phyloP scores from a whole-genome alignment of 1,140 invertebrate species.

The Bombus consobrinus region DNA sequence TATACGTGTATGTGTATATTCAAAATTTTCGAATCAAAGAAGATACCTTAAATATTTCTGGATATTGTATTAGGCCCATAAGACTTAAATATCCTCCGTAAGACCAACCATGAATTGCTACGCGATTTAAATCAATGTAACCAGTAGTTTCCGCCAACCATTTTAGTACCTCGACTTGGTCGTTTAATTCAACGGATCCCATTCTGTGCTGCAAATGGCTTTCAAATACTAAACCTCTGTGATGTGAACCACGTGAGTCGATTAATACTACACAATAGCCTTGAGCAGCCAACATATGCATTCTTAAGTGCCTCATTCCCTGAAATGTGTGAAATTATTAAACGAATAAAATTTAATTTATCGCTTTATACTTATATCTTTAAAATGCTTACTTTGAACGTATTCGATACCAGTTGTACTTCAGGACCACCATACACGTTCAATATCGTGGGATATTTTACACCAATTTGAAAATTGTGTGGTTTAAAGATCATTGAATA shows the following conservation, averaged over 20 bases:
- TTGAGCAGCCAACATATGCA: slow-evolving; percentile 97
- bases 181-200: slow-evolving; percentile 97
- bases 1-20: neutral
- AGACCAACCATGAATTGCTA: slow-evolving; percentile 99
- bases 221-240: slow-evolving; percentile 96
- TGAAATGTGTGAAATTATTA: slow-evolving; percentile 72
- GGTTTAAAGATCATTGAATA: slow-evolving; percentile 97
- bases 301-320: slow-evolving; percentile 94
- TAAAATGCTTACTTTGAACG: slow-evolving; percentile 89
- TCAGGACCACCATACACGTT: slow-evolving; percentile 99
- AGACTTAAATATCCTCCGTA: slow-evolving; percentile 96
- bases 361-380: neutral
- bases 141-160: slow-evolving; percentile 92
- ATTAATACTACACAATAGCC: slow-evolving; percentile 98
- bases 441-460: slow-evolving; percentile 96
- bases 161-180: slow-evolving; percentile 97
- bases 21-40: slow-evolving; percentile 1
- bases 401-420: slow-evolving; percentile 98
- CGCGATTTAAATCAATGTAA: slow-evolving; percentile 95
- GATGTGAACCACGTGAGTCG: slow-evolving; percentile 96
- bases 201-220: slow-evolving; percentile 93
- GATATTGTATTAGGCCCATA: slow-evolving; percentile 92
- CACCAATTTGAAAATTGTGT: slow-evolving; percentile 88
- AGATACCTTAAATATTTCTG: slow-evolving; percentile 91
- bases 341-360: neutral